Evolutionary conservation across 2,888 invertebrate species (phyloP).

Genomic region (Dasypogon diadema): DNA sequence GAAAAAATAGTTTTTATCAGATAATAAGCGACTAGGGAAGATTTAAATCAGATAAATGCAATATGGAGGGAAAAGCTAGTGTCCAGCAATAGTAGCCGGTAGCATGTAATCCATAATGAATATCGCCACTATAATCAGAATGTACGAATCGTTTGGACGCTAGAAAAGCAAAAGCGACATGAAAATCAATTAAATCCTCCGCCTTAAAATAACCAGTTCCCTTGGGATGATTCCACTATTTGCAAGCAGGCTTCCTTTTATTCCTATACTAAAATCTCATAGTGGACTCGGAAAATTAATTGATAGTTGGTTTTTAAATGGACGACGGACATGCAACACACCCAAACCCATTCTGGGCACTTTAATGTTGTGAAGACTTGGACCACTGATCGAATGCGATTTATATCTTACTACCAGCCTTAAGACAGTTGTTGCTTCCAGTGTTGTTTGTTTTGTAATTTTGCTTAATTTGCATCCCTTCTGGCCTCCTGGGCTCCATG

Average conservation of each 20-base stretch:
- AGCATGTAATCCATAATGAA: conserved; percentile 40
- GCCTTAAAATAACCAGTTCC: conserved; percentile 30
- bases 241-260: conserved; percentile 4
- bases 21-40: no score
- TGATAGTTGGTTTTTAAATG: conserved; percentile 34
- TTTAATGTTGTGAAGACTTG: conserved; percentile 22
- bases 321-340: conserved; percentile 37
- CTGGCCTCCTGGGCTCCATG: neutral
- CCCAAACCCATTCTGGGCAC: conserved; percentile 25
- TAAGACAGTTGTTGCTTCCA: neutral
- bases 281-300: conserved; percentile 38
- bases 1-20: no score
- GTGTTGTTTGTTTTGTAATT: conserved; percentile 38
- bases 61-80: neutral
- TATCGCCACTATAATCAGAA: conserved; percentile 26
- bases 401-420: conserved; percentile 5
- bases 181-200: conserved; percentile 40
- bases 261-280: conserved; percentile 39
- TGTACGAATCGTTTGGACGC: conserved; percentile 16
- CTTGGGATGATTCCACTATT: conserved; percentile 28
- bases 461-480: conserved; percentile 44
- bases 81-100: neutral
- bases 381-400: conserved; percentile 24
- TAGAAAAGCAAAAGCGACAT: conserved; percentile 32
- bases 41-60: neutral